These are phyloP conservation scores for Perithous albicinctus DNA, from an alignment of 2,888 invertebrate genomes.

Conservation along the genomic window DNA sequence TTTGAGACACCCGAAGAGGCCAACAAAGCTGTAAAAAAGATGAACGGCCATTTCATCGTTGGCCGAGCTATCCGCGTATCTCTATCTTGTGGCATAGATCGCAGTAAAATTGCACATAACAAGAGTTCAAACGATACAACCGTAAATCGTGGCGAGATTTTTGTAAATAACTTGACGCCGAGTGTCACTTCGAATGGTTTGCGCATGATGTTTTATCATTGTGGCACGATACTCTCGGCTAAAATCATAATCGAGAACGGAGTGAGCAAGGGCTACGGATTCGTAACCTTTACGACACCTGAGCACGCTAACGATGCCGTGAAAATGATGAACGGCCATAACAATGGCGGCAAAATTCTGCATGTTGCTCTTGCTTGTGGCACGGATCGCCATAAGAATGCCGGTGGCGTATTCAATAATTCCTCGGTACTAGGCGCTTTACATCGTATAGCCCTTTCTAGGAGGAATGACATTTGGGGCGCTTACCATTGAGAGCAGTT, in stretches of 20 bases:
- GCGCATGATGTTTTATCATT: slow-evolving; percentile 96
- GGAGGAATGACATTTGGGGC: no score
- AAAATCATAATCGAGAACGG: slow-evolving; percentile 98
- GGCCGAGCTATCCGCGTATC: slow-evolving; percentile 84
- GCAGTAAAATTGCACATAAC: not conserved
- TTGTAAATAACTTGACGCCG: no score
- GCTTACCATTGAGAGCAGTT: no score
- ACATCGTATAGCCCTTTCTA: no score
- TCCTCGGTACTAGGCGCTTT: no score
- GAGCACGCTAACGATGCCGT: slow-evolving; percentile 99
- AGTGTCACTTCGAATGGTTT: slow-evolving; percentile 97
- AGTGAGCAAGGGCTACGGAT: slow-evolving; percentile 98
- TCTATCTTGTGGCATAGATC: not conserved
- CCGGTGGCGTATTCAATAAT: no score
- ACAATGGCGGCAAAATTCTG: no score
- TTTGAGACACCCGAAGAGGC: slow-evolving; percentile 99
- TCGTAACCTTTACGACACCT: slow-evolving; percentile 98
- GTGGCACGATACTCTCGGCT: slow-evolving; percentile 98
- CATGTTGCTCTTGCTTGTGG: no score
- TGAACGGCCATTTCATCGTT: slow-evolving; percentile 92
- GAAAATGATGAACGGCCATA: slow-evolving; percentile 97
- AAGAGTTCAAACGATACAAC: not conserved
- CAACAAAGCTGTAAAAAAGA: slow-evolving; percentile 98
- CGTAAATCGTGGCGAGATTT: not conserved
- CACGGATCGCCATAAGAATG: no score